These are phyloP conservation scores for Myocastor coypus DNA, from an alignment of 2,113 vertebrate genomes.

Conservation along the genomic window DNA sequence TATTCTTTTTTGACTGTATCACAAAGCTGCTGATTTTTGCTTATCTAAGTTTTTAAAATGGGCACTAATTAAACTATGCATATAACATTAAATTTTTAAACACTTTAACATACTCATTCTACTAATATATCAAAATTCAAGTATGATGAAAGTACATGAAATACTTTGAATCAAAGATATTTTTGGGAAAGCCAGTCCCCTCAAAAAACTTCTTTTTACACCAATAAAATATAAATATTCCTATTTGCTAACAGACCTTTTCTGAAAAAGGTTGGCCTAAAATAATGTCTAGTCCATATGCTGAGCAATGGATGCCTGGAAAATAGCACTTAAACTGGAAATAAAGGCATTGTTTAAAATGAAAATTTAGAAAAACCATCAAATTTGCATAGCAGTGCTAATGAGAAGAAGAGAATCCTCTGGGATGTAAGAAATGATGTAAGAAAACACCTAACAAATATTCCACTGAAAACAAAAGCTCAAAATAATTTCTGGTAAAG, in stretches of 20 bases:
- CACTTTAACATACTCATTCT: slow-evolving; percentile 64
- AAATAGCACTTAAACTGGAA: too few relatives aligned
- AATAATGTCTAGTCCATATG: slow-evolving; percentile 10
- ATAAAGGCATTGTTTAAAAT: slow-evolving; percentile 33
- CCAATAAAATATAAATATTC: slow-evolving; percentile 68
- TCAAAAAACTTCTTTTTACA: slow-evolving; percentile 35
- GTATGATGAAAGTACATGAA: slow-evolving; percentile 56
- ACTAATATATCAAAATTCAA: slow-evolving; percentile 62
- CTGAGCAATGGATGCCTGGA: not conserved
- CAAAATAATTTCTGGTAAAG: slow-evolving; percentile 86
- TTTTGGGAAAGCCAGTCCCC: slow-evolving; percentile 48
- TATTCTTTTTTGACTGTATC: slow-evolving; percentile 29
- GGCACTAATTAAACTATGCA: slow-evolving; percentile 59
- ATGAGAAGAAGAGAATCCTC: slow-evolving; percentile 71
- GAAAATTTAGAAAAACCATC: not conserved
- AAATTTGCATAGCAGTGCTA: not conserved
- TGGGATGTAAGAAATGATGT: slow-evolving; percentile 81
- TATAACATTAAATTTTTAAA: slow-evolving; percentile 51
- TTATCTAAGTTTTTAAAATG: slow-evolving; percentile 54
- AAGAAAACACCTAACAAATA: slow-evolving; percentile 81
- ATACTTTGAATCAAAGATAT: slow-evolving; percentile 44
- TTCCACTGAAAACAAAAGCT: slow-evolving; percentile 82
- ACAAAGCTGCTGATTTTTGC: slow-evolving; percentile 17
- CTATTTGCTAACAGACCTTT: slow-evolving; percentile 69
- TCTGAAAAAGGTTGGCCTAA: slow-evolving; percentile 36